Percentiles rank a stretch among this genome's conserved stretches.
phyloP scores from a whole-genome alignment of 1,140 invertebrate genomes.

The Apolygus lucorum region DNA sequence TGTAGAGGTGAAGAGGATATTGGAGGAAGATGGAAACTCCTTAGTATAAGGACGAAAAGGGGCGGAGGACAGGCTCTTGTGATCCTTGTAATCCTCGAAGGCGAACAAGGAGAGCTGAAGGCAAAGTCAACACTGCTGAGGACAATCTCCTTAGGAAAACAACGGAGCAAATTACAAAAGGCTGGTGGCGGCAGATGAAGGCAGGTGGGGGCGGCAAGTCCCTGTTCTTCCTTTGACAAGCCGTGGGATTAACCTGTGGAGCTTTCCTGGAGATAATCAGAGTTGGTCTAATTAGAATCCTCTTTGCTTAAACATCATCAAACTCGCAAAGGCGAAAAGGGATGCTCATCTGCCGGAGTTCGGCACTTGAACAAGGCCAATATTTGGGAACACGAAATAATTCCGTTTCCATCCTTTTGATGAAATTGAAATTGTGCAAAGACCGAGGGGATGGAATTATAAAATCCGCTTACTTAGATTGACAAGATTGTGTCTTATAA shows the following conservation, averaged over 20 bases:
- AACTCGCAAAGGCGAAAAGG: too few species aligned
- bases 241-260: slow-evolving; percentile 6
- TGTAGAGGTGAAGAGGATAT: slow-evolving; percentile 8
- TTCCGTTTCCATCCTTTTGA: too few species aligned
- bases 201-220: not conserved
- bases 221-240: slow-evolving; percentile 12
- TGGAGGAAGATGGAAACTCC: not conserved
- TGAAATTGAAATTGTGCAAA: too few species aligned
- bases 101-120: slow-evolving; percentile 9
- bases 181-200: not conserved
- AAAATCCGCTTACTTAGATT: too few species aligned
- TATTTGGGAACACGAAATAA: too few species aligned
- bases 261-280: slow-evolving; percentile 5
- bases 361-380: too few species aligned
- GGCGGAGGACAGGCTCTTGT: not conserved
- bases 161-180: slow-evolving; percentile 13
- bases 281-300: slow-evolving; percentile 16
- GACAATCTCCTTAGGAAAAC: slow-evolving; percentile 16
- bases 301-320: not conserved
- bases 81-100: slow-evolving; percentile 9
- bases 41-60: not conserved
- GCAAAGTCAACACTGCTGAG: not conserved
- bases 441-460: too few species aligned
- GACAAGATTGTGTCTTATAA: too few species aligned
- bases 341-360: too few species aligned